Base-by-base conservation (phyloP, 2,888 invertebrate species). In the Adelphocoris suturalis region DNA sequence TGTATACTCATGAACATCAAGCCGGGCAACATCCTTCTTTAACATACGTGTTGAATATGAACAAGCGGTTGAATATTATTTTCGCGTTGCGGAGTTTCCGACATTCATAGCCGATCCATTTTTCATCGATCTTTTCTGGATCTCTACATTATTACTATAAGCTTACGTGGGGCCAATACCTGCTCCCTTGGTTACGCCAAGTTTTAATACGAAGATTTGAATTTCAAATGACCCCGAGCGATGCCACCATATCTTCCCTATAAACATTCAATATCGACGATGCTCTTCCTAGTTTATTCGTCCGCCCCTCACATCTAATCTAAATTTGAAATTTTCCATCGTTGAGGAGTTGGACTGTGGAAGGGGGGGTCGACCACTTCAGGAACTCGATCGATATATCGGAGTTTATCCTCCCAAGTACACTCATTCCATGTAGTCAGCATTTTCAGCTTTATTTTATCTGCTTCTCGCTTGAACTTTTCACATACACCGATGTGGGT, bases 201-300 rank as follows among this genome's bases (percentile, higher is more conserved):
- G 47, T 37, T 78, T 78, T 47, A 78, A 78, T 78, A 46, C 48
- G 82, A 1, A 27, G 27, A 82, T 82, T 82, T 82, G 82, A 82
- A 82, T 52, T 82, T 82, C 82, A 82, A 82, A 82, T 82, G 27
- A 48, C 14, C 52, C 80, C 78, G 0, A 48, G 82, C 82, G 27
- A 55, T 16, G 19, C 52, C 52, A 55, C 52, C 82, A 52, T 82
- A 55, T 55, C 48, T 82, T 55, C 52, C 82, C 82, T 28, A 82
- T 82, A 82, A 82, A 82, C 82, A 82, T 82, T 82, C 82, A 82
- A 82, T 82, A 82, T 52, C 55, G 52, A 28, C 52, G 28, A 82
- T 48, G 82, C 55, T 27, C 23, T 23, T n/a, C 13, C 55, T 52
- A 52, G 52, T 82, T 82, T 52, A 82, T 82, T 48, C 82, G 68